phyloP scores from a whole-genome alignment of 2,797 vertebrate species.

The Chelonia mydas region DNA sequence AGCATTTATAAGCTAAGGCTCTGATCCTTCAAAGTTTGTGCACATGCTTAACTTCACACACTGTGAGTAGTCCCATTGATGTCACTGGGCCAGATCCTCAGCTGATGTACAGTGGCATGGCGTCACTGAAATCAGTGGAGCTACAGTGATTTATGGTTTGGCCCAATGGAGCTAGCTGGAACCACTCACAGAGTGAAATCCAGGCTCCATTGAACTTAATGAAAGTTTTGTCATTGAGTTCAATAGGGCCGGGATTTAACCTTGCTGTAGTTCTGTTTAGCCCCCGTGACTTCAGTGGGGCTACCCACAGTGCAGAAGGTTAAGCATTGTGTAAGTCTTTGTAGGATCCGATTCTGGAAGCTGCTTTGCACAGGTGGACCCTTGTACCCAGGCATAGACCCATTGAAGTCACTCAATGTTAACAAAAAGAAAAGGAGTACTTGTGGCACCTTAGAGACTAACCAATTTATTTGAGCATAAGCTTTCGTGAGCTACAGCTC shows the following conservation, averaged over 20 bases:
- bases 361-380: not conserved
- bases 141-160: not conserved
- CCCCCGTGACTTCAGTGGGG: not conserved
- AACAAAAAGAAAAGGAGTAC: not conserved
- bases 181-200: not conserved
- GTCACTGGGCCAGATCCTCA: not conserved
- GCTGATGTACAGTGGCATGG: not conserved
- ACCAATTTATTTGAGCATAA: too few species aligned
- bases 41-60: not conserved
- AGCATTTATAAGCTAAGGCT: not conserved
- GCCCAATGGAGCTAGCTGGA: not conserved
- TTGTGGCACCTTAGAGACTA: too few species aligned
- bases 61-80: not conserved
- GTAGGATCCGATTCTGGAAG: not conserved
- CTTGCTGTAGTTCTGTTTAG: not conserved
- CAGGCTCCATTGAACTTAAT: not conserved
- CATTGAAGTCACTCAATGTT: not conserved
- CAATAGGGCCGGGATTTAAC: not conserved
- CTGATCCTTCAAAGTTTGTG: not conserved
- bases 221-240: not conserved
- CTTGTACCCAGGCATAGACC: not conserved
- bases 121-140: not conserved
- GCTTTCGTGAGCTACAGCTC: too few species aligned
- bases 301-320: not conserved
- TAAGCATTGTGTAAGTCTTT: not conserved